phyloP scores from a whole-genome alignment of 2,888 invertebrate species.

The Sphaerophoria rueppellii region DNA sequence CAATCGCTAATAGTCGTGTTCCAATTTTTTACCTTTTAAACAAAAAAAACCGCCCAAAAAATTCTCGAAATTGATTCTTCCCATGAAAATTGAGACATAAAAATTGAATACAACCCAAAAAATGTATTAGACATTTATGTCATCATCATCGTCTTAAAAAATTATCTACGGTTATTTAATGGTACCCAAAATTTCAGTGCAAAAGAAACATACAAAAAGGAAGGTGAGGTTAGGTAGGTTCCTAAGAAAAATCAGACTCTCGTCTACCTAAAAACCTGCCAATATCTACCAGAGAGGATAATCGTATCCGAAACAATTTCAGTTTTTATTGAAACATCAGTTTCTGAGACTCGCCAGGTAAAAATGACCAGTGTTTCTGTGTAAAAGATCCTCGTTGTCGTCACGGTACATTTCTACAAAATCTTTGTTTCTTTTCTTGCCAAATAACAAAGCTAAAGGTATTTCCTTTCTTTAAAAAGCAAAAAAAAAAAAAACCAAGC shows the following conservation, averaged over 20 bases:
- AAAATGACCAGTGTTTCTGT: background rate
- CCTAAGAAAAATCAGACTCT: conserved; percentile 1
- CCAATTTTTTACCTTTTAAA: conserved; percentile 5
- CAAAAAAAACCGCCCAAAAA: background rate
- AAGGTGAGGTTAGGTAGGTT: conserved; percentile 5
- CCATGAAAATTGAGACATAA: conserved; percentile 53
- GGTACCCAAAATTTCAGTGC: conserved; percentile 9
- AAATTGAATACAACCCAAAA: background rate
- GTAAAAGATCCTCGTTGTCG: conserved; percentile 10
- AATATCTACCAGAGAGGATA: conserved; percentile 1
- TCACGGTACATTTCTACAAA: conserved; percentile 34
- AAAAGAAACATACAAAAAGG: background rate
- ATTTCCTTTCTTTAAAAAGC: conserved; percentile 11
- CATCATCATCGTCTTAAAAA: conserved; percentile 27
- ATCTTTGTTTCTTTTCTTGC: conserved; percentile 2
- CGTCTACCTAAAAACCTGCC: conserved; percentile 43
- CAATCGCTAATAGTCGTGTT: background rate
- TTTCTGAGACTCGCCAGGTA: conserved; percentile 37
- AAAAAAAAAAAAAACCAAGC: conserved; percentile 12
- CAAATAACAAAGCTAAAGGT: conserved; percentile 21
- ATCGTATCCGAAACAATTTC: conserved; percentile 4
- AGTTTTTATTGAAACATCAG: conserved; percentile 37
- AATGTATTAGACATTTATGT: conserved; percentile 25
- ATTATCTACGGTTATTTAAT: conserved; percentile 55
- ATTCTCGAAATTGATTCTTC: conserved; percentile 15